A percentile compares a stretch with the other conserved stretches of the same genome.
phyloP scores from a whole-genome alignment of 2,113 vertebrate genomes.

The Chascanopsetta lugubris region DNA sequence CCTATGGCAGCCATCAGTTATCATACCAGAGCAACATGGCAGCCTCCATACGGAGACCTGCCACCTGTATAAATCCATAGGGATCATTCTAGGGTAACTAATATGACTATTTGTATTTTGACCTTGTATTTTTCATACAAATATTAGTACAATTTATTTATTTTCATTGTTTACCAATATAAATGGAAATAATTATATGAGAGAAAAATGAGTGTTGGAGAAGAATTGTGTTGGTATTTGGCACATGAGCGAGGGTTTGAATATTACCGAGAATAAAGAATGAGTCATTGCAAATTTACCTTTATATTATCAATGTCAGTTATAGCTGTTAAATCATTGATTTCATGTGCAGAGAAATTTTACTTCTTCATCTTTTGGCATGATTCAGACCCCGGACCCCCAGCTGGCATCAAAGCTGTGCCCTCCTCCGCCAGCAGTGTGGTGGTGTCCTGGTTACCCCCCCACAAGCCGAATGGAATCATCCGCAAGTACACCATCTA shows the following conservation, averaged over 20 bases:
- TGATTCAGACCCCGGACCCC: constrained; percentile 84
- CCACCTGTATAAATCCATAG: no score
- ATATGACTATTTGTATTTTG: no score
- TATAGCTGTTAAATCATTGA: background rate
- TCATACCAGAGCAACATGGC: no score
- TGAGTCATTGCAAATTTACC: background rate
- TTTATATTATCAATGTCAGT: background rate
- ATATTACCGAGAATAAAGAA: background rate
- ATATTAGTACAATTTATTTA: no score
- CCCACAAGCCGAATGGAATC: constrained; percentile 95
- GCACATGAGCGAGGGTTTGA: background rate
- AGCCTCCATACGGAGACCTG: no score
- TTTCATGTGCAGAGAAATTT: background rate
- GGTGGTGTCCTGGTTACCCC: constrained; percentile 97
- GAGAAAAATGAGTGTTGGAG: background rate
- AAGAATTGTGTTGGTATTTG: background rate
- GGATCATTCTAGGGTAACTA: no score
- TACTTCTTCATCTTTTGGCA: constrained; percentile 21
- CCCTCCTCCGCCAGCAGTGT: constrained; percentile 95
- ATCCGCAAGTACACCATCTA: constrained; percentile 99
- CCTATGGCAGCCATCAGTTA: no score
- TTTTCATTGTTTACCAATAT: background rate
- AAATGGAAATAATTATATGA: background rate
- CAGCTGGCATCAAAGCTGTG: constrained; percentile 96
- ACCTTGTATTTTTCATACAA: no score